Evolutionary conservation across 2,113 vertebrate genomes (phyloP).

Genomic region (Terrapene triunguis): DNA sequence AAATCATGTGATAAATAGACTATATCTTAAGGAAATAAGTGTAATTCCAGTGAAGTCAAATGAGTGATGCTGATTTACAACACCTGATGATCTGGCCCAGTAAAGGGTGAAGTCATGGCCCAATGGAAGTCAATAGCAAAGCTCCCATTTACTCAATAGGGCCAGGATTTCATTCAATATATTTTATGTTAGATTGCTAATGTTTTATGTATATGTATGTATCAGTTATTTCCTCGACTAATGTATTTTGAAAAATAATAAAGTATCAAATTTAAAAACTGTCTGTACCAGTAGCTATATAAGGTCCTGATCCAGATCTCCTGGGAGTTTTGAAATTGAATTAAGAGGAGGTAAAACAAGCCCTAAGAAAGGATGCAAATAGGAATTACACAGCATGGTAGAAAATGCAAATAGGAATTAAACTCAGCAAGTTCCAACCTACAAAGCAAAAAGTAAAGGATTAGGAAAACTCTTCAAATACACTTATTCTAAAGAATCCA

Average conservation of each 20-base stretch:
- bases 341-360: background rate
- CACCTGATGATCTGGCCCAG: background rate
- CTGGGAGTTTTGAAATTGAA: background rate
- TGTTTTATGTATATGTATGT: background rate
- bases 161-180: background rate
- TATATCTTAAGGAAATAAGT: background rate
- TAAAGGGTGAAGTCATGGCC: background rate
- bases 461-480: background rate
- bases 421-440: background rate
- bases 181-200: background rate
- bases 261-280: background rate
- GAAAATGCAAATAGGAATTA: background rate
- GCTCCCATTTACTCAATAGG: background rate
- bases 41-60: accelerated
- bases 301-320: background rate
- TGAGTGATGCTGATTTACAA: background rate
- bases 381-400: background rate
- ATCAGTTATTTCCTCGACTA: background rate
- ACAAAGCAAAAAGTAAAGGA: background rate
- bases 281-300: background rate
- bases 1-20: background rate
- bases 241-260: background rate
- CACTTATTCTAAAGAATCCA: background rate
- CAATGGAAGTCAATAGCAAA: background rate
- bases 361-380: background rate